Conservation (phyloP, 1,140 invertebrate species). For the Stenopsyche tienmushanensis region DNA sequence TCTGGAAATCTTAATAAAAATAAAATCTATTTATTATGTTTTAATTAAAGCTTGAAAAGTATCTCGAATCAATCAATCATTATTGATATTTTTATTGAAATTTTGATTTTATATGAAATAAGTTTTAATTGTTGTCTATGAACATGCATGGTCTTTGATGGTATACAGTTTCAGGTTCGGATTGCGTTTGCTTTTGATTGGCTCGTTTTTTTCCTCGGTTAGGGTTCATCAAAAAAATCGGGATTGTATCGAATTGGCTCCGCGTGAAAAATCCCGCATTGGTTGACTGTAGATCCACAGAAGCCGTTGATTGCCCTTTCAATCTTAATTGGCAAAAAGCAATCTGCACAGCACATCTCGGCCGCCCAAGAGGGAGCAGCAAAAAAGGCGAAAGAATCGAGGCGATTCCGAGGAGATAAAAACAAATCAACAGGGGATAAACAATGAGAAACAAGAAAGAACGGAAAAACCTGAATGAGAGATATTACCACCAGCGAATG, state of each 20-base stretch:
- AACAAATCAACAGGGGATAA: constrained; percentile 24
- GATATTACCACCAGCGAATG: background rate
- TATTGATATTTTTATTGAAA: background rate
- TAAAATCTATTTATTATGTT: too few species aligned
- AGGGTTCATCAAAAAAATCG: too few species aligned
- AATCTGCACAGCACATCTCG: constrained; percentile 34
- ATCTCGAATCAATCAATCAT: background rate
- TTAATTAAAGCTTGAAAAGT: background rate
- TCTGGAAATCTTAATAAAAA: too few species aligned
- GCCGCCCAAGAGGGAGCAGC: constrained; percentile 6
- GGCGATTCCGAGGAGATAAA: constrained; percentile 7
- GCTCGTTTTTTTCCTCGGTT: too few species aligned
- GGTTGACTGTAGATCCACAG: constrained; percentile 18
- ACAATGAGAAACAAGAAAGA: constrained; percentile 6
- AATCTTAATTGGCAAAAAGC: constrained; percentile 41
- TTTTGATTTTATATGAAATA: background rate
- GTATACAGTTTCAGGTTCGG: too few species aligned
- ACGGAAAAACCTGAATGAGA: background rate
- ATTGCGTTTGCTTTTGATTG: too few species aligned
- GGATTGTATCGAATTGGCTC: too few species aligned
- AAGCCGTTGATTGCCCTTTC: constrained; percentile 39
- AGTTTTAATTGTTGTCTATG: background rate
- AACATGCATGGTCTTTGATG: too few species aligned
- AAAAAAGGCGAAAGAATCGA: constrained; percentile 28
- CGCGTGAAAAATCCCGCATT: too few species aligned